Evolutionary conservation across 1,140 invertebrate species (phyloP).

Genomic region (Episyrphus balteatus): DNA sequence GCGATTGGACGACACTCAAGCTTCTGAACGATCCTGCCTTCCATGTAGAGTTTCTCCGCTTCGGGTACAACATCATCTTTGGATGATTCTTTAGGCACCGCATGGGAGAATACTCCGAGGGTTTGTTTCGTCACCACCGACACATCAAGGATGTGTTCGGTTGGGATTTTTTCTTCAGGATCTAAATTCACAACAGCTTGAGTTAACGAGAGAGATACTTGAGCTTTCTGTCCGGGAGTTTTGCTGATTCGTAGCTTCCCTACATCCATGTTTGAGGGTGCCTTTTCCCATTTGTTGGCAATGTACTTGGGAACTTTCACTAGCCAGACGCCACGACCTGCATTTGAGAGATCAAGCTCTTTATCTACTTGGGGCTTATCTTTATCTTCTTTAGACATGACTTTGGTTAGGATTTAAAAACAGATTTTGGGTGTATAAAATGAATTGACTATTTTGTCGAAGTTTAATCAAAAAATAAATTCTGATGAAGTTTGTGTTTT

Average conservation of each 20-base stretch:
- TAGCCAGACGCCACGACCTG: constrained; percentile 82
- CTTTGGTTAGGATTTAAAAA: too few relatives aligned
- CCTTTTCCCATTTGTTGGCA: constrained; percentile 65
- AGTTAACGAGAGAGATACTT: constrained; percentile 45
- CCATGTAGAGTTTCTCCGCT: constrained; percentile 74
- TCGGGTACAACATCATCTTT: constrained; percentile 55
- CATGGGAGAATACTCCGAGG: constrained; percentile 78
- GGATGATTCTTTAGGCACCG: constrained; percentile 35
- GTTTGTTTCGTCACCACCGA: constrained; percentile 79
- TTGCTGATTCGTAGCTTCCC: constrained; percentile 47
- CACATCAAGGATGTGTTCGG: constrained; percentile 80
- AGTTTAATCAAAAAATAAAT: too few relatives aligned
- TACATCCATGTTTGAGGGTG: constrained; percentile 57
- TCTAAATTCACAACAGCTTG: constrained; percentile 36
- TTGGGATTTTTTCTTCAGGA: constrained; percentile 33
- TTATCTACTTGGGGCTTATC: constrained; percentile 42
- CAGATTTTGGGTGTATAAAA: too few relatives aligned
- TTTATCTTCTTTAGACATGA: constrained; percentile 33
- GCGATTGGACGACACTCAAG: constrained; percentile 85
- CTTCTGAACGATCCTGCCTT: constrained; percentile 89
- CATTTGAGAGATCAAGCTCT: constrained; percentile 79
- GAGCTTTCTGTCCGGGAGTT: constrained; percentile 42
- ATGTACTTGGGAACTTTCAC: constrained; percentile 97
- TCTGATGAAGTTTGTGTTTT: too few relatives aligned
- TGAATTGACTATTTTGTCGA: too few relatives aligned